Evolutionary conservation across 2,888 invertebrate species (phyloP), one percentile per base, ranked within the genome.

Genomic region (Lochmaea capreae): DNA sequence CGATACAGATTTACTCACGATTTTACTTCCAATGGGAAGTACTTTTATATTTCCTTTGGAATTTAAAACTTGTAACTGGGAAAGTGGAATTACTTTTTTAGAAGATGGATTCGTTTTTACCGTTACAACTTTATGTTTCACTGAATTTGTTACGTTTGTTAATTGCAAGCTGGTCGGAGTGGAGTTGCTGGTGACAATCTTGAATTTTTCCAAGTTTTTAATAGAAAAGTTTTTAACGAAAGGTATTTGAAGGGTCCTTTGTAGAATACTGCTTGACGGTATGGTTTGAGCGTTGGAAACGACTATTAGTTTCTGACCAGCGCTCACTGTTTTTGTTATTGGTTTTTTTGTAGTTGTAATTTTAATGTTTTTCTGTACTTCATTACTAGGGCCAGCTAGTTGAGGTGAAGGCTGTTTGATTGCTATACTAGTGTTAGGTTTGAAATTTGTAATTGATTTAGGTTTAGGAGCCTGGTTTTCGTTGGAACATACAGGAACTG

Each of bases 131-230:
- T 87, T 87, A 68, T 86, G 86, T 78, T 86, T 86, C 0, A 81
- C 77, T 3, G 75, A 72, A 71, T 82, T 80, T 6, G 78, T 75
- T 10, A 79, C 75, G 67, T 76, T 80, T 18, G 79, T 77, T 39
- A 79, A 73, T 65, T 76, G 76, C n/a, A 78, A 59, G 16, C 76
- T 75, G 11, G 77, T 71, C 11, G 81, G 79, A 58, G 78, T 77
- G 57, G 79, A 75, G 73, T 75, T 80, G 33, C 82, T 83, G 2
- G 85, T 82, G 6, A 87, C 84, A 57, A 87, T 86, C 83, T 87
- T 87, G 76, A 87, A 87, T 78, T 87, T 87, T 71, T 87, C 87
- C 42, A 87, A 83, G 78, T 85, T 87, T 78, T 86, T 86, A 73
- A 86, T 84, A 0, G 86, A 84, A 65, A 87, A 82, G 76, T 86